Evolutionary conservation across 2,797 vertebrate genomes (phyloP), one percentile per base, ranked within the genome.

Genomic region (Sebastes dallii): DNA sequence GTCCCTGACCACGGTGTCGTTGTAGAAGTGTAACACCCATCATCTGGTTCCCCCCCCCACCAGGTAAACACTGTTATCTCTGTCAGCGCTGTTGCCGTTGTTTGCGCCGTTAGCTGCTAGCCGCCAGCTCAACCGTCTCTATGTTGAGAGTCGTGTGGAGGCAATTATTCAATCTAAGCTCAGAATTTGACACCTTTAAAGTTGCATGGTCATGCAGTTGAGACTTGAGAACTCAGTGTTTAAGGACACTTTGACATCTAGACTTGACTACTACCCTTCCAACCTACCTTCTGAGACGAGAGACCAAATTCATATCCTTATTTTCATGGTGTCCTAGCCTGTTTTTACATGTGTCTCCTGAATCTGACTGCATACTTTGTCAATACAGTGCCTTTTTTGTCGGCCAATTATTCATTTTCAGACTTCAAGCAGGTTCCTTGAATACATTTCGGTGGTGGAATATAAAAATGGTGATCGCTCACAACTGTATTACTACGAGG

Each of bases 281-380:
- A 34, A 8, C 8, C 11, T 27, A 64, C 46, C 29, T 60, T 61
- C 58, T n/a, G 24, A 77, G 32, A 55, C 39, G 11, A 30, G 27
- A 56, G 4, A 58, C 42, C 13, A 30, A 39, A 36, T 67, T 66
- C 25, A 54, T 59, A 42, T 13, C 9, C 72, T 30, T 65, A 20
- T 58, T 58, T 75, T 30, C 8, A 10, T 54, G 36, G 5, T 55
- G 27, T 55, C n/a, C n/a, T 54, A 4, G 12, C 69, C 68, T 12
- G 25, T 46, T 32, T 72, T 73, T 34, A 68, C 16, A 50, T 58
- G 71, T 8, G 14, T 59, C 75, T 72, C 34, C 6, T 50, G 30
- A 18, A 72, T 71, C n/a, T 42, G 72, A 84, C 77, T 13, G 72
- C 30, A 24, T 4, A 24, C n/a, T 83, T 58, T 84, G 54, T 86